These are phyloP conservation scores for Eubucco bourcierii DNA, from an alignment of 2,113 vertebrate genomes.

Conservation along the genomic window DNA sequence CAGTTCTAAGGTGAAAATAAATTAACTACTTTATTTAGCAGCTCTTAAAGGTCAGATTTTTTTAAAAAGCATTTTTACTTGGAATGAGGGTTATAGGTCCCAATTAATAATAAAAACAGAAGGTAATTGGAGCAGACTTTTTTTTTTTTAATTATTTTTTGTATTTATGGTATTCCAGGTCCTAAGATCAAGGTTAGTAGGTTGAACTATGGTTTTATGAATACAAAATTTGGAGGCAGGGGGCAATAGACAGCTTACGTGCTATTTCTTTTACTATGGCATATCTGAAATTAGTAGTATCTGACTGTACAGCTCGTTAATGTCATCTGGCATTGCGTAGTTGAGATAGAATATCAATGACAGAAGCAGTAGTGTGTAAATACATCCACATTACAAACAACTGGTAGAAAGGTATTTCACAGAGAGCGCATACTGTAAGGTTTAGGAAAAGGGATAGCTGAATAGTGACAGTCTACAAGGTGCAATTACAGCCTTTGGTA, in stretches of 20 bases:
- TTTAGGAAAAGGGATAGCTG: neutral
- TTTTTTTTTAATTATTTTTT: neutral
- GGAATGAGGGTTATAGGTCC: neutral
- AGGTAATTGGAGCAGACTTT: neutral
- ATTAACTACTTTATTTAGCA: slow-evolving; percentile 3
- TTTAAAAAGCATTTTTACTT: neutral
- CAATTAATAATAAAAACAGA: neutral
- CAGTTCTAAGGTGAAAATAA: neutral
- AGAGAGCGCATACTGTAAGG: neutral
- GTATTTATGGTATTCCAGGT: neutral
- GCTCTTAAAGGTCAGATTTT: neutral
- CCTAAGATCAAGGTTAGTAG: neutral
- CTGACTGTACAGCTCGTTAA: neutral
- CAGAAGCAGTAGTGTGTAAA: neutral
- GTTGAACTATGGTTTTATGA: neutral
- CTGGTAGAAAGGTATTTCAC: neutral
- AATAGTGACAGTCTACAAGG: neutral
- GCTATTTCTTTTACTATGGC: neutral
- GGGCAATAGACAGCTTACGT: neutral
- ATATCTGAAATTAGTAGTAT: neutral
- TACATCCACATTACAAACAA: neutral
- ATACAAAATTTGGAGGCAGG: neutral
- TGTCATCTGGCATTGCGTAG: neutral
- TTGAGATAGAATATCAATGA: neutral
- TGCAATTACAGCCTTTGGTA: neutral